A percentile compares a stretch with the other conserved stretches of the same genome.
These are phyloP conservation scores for Petromus typicus DNA, from an alignment of 2,113 vertebrate genomes.

Conservation along the genomic window DNA sequence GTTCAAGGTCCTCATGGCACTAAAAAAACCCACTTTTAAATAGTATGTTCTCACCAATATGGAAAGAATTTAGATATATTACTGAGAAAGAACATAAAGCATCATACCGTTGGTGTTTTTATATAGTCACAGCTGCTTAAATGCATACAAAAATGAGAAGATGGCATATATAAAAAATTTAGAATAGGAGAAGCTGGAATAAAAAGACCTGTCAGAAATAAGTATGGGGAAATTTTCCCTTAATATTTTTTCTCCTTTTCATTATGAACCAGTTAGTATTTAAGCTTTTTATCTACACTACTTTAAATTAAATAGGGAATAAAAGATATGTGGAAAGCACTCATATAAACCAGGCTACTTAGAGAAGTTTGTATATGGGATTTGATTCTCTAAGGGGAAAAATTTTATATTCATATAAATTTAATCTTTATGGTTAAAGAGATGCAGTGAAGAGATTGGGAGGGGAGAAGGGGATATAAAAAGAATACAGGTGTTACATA, in stretches of 20 bases:
- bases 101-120: neutral
- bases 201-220: constrained; percentile 3
- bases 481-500: neutral
- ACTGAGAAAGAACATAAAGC: constrained; percentile 20
- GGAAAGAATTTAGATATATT: constrained; percentile 19
- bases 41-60: constrained; percentile 14
- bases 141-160: constrained; percentile 9
- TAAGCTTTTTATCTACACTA: constrained; percentile 12
- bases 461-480: neutral
- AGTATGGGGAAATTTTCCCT: neutral
- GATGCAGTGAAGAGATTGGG: neutral
- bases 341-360: neutral
- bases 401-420: neutral
- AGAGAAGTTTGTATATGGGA: neutral
- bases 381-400: neutral
- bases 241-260: constrained; percentile 12
- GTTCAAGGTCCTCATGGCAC: too few relatives aligned
- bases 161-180: neutral
- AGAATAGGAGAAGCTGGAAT: neutral
- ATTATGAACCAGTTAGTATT: constrained; percentile 28
- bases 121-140: constrained; percentile 15
- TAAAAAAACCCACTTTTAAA: neutral
- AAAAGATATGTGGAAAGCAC: neutral
- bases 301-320: constrained; percentile 10
- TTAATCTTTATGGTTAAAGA: constrained; percentile 32